Evolutionary conservation across 2,113 vertebrate species (phyloP), one percentile per base, ranked within the genome.

Genomic region (Alces alces): DNA sequence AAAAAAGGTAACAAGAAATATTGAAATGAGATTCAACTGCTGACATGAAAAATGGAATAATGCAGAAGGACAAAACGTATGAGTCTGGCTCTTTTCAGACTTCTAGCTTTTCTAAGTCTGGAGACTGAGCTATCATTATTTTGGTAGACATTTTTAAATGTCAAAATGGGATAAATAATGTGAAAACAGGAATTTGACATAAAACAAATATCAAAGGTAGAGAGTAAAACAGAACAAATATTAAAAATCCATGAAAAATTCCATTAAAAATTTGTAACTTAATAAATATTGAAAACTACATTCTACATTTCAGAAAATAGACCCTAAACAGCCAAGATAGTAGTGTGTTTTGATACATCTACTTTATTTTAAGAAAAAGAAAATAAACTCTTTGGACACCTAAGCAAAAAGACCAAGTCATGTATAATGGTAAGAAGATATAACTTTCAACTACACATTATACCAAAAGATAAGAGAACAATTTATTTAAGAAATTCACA

Each of bases 1-100:
- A 85, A 47, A 50, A 86, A 70, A n/a, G 47, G 25, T n/a, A 82
- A 36, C 30, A 30, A 79, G 45, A 86, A 80, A 36, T 58, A 54
- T 1, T 83, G n/a, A 73, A 9, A 78, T 94, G 28, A 54, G 13
- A 58, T 30, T 87, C 54, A 91, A 14, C 33, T 30, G 54, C 54
- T 94, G 76, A 83, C 30, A 50, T 55, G 45, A 88, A 94, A 92
- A 94, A 87, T 21, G 15, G 12, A 94, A 88, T 91, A 83, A 94
- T 47, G 58, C 9, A 61, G 14, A 17, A 54, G 10, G 14, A 85
- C 30, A 39, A 85, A 93, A 94, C 25, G 13, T 85, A 36, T 36
- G 45, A 84, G 52, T 33, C 57, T 64, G 12, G 36, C 36, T 93
- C 47, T 78, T 89, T 92, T 89, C 55, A 50, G 16, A 79, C 28